Base-by-base conservation (phyloP, 2,797 vertebrate species). In the Clamator glandarius region DNA sequence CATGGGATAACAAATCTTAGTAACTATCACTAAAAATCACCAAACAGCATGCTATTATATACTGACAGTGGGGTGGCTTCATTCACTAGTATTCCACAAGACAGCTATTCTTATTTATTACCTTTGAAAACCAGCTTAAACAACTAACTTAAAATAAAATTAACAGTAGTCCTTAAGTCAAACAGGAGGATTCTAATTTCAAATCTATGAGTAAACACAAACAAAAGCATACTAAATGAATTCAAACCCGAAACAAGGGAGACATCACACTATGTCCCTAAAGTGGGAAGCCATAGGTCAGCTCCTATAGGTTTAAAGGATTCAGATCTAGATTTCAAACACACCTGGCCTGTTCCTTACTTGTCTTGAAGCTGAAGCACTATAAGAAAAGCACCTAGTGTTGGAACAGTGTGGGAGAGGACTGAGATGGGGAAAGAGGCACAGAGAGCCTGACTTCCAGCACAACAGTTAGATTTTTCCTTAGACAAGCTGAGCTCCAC, bases 391-490 rank as follows among this genome's bases (percentile, higher is more conserved):
- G 54, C 24, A 31, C 4, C 8, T 23, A n/a, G 64, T 10, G 7
- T 1, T 6, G 10, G 7, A 23, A 6, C 15, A 29, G 6, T 11
- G 2, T 12, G 15, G 15, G 29, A 48, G 12, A 63, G 2, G 9
- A 67, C 5, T 2, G 5, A 61, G 13, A 6, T 33, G 6, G 11
- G 41, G 5, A 26, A 82, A 54, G 16, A 48, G 12, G 15, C 29
- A 42, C 14, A 61, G 5, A 62, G 5, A 25, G 9, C 21, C 26
- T 39, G 21, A 64, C 17, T 64, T 24, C 11, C 24, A 68, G n/a
- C 35, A 87, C 5, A 67, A 9, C 2, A 2, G 4, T 59, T 39
- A 24, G 19, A 44, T 41, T 76, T 88, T 33, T 51, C 15, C 33
- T 58, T 33, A 51, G 19, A 36, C 52, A 13, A 82, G 10, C 24